Evolutionary conservation across 1,140 invertebrate species (phyloP).

Genomic region (Drosophila ohnishii): DNA sequence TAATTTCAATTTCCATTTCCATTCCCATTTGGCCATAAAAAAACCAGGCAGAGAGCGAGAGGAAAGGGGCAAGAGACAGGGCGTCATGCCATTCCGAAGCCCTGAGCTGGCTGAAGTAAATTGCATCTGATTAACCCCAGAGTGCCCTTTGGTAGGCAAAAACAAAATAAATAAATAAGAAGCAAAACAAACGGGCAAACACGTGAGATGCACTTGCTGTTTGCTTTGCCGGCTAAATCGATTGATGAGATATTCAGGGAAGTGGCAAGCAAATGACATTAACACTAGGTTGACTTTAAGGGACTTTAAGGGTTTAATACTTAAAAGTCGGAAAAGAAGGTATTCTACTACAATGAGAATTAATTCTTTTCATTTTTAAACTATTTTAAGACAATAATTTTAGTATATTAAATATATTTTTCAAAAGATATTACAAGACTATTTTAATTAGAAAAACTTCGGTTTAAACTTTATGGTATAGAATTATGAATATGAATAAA

Average conservation of each 20-base stretch:
- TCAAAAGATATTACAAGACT: neutral
- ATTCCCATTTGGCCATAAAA: slow-evolving; percentile 39
- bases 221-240: slow-evolving; percentile 25
- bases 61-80: slow-evolving; percentile 3
- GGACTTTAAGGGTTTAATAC: neutral
- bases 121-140: slow-evolving; percentile 58
- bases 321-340: neutral
- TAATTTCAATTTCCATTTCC: slow-evolving; percentile 74
- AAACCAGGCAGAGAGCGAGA: neutral
- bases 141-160: slow-evolving; percentile 29
- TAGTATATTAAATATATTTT: neutral
- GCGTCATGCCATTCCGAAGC: slow-evolving; percentile 43
- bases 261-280: slow-evolving; percentile 6
- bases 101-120: slow-evolving; percentile 46
- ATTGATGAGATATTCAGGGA: slow-evolving; percentile 16
- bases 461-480: too few species aligned
- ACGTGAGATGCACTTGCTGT: slow-evolving; percentile 26
- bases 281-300: neutral
- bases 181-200: slow-evolving; percentile 20
- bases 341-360: neutral
- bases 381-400: too few species aligned
- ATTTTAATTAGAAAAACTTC: neutral
- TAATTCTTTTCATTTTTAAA: too few species aligned
- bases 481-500: too few species aligned
- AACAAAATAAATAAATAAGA: slow-evolving; percentile 5